Evolutionary conservation across 1,140 invertebrate species (phyloP), one percentile per base, ranked within the genome.

Genomic region (Druon quercuslanigerum): DNA sequence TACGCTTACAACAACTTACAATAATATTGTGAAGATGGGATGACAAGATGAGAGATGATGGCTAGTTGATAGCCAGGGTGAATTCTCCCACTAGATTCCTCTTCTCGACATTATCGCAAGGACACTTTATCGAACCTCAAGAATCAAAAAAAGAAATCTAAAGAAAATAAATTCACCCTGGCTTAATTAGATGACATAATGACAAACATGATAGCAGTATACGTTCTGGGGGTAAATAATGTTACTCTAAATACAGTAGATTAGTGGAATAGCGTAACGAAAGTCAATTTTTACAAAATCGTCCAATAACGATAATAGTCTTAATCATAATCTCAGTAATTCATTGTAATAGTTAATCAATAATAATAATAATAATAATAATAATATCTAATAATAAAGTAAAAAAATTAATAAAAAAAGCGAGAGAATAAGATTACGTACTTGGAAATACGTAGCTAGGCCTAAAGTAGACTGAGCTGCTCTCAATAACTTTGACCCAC

Each of bases 391-490:
- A 81, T 74, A 79, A 79, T 76, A 75, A 51, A 66, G 50, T 76
- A 72, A 79, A 80, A 77, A 82, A 19, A 75, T 79, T 19, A 60
- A 77, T 51, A 74, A 66, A 60, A 75, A 54, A 72, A 79, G 33
- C 56, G n/a, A 79, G 52, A 79, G 51, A 79, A 77, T 46, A 75
- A 79, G 82, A 82, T 82, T 79, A 87, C 73, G 56, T 81, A 82
- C 79, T 75, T 84, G 78, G 60, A 77, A 33, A 25, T 14, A 40
- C 40, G 57, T 76, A 75, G 60, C 60, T 87, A 88, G 87, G 87
- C 87, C 88, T 86, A 86, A 83, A 85, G 85, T 84, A 87, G 84
- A 83, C 84, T 81, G 79, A 86, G 82, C 84, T 86, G 83, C 86
- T 86, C 83, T 86, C 60, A 79, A 74, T 75, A 74, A n/a, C 33